Evolutionary conservation across 2,888 invertebrate genomes (phyloP), one percentile per base, ranked within the genome.

Genomic region (Agrochola macilenta): DNA sequence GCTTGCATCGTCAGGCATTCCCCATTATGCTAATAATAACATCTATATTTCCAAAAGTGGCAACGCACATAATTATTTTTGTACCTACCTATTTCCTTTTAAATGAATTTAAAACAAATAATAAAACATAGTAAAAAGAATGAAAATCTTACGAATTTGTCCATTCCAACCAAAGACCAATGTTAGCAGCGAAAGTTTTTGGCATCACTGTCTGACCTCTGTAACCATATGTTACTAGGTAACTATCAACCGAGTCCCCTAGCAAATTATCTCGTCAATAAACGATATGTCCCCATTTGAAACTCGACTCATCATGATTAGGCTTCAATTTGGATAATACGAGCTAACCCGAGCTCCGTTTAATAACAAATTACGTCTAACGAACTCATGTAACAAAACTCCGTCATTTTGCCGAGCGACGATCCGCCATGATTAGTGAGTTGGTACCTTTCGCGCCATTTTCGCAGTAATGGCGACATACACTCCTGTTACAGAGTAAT

Each of bases 401-500:
- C 88, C 81, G 72, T 81, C 86, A 87, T 87, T 89, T 88, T 82
- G 83, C 86, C 72, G 77, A 84, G 80, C 87, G 90, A 92, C 88
- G 90, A 92, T 93, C 93, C 87, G 79, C 88, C 91, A 85, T 89
- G 85, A 89, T 89, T 89, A 90, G 88, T 88, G 88, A 86, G 89
- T 74, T 49, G 66, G 74, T 89, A 86, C 88, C 88, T 91, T 89
- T 85, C 86, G 76, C 89, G 90, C 89, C 88, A 88, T 88, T 89
- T 89, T 88, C 87, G 69, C 88, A 79, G 87, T 93, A 93, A 93
- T 93, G 91, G 91, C 91, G 90, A 89, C 93, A 92, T 90, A 92
- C 91, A 89, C 90, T 94, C 93, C 89, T 87, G 91, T 93, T 93
- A 91, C 94, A 90, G 84, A 83, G 82, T 90, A 91, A 92, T 92